Conservation (phyloP, 2,113 vertebrate species). For the Nansenia antarctica region DNA sequence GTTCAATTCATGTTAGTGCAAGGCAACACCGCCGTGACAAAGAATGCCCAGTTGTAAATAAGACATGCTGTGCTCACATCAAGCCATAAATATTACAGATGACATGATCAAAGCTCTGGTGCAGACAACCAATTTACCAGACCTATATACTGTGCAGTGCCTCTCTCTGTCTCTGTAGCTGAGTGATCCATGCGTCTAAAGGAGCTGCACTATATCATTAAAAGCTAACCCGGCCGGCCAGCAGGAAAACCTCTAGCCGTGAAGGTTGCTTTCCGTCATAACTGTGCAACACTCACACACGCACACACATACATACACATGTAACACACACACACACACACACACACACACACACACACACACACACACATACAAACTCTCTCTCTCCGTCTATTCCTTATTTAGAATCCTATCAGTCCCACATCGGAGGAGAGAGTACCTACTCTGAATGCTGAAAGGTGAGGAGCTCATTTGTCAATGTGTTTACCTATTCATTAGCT, state of each 20-base stretch:
- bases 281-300: too few species aligned
- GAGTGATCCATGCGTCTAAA: not conserved
- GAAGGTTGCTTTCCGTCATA: too few species aligned
- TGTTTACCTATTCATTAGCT: not conserved
- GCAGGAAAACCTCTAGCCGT: too few species aligned
- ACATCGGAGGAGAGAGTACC: too few species aligned
- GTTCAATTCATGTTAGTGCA: constrained; percentile 51
- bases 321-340: not conserved
- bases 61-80: constrained; percentile 24
- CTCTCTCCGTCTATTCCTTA: too few species aligned
- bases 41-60: constrained; percentile 49
- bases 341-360: not conserved
- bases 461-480: not conserved
- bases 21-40: constrained; percentile 47
- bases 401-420: not conserved
- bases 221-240: not conserved
- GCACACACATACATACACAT: too few species aligned
- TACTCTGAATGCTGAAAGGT: not conserved
- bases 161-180: not conserved
- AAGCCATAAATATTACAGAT: constrained; percentile 28
- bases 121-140: not conserved
- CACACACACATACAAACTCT: not conserved
- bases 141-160: not conserved
- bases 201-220: not conserved
- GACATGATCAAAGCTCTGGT: constrained; percentile 9